These are phyloP conservation scores for Adela reaumurella DNA, from an alignment of 2,888 invertebrate genomes.

Conservation along the genomic window DNA sequence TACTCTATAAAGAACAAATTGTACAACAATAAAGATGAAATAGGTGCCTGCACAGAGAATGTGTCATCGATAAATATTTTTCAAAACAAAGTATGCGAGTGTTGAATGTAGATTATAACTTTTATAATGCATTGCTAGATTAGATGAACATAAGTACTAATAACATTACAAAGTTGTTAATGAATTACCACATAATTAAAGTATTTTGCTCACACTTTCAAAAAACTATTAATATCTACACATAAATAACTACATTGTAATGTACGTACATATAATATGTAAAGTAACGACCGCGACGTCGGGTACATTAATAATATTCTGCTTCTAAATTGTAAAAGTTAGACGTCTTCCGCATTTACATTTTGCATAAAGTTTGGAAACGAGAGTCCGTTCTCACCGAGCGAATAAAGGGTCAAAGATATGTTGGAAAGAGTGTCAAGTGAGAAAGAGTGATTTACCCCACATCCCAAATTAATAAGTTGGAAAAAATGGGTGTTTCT, in stretches of 20 bases:
- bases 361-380: too few species aligned
- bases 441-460: too few species aligned
- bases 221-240: slow-evolving; percentile 1
- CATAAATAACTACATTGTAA: neutral
- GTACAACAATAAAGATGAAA: neutral
- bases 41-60: neutral
- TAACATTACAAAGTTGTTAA: neutral
- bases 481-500: too few species aligned
- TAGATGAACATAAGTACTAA: neutral
- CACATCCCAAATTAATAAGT: too few species aligned
- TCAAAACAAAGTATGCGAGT: neutral
- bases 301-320: too few species aligned
- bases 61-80: neutral
- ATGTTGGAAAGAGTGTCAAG: too few species aligned
- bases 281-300: neutral
- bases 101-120: neutral
- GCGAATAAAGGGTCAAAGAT: too few species aligned
- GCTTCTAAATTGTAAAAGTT: too few species aligned
- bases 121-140: neutral
- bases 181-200: neutral
- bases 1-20: neutral
- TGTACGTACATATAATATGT: neutral
- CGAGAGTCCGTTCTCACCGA: too few species aligned
- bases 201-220: neutral
- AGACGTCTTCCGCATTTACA: too few species aligned